Evolutionary conservation across 2,113 vertebrate genomes (phyloP), one percentile per base, ranked within the genome.

Genomic region (Calidris pugnax): DNA sequence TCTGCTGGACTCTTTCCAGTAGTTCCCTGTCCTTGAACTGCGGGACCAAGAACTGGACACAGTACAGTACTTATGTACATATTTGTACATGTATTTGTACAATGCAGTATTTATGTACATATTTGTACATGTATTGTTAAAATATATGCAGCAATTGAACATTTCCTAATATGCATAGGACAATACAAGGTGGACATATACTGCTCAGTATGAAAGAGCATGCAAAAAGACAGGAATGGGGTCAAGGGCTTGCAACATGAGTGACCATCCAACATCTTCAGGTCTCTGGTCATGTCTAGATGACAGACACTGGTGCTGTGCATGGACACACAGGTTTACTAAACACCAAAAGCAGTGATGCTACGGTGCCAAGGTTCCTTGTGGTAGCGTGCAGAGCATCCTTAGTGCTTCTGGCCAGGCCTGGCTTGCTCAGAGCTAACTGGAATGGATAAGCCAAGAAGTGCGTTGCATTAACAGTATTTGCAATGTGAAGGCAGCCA

Each of bases 331-430:
- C 6, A 63, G 27, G 23, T 16, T 89, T 77, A 41, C 73, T 80
- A 45, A 69, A 27, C 55, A 48, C 17, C 12, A 62, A 57, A 51
- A 84, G 2, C 9, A 21, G 27, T 39, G 55, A 7, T 48, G 37
- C 19, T 48, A 14, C 37, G 45, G 37, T 16, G 37, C 10, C 53
- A 78, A 24, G 6, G n/a, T 32, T 78, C 50, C 27, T 45, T 0
- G 0, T 28, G 30, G 17, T 7, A 51, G 47, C 1, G 0, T 41
- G 12, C 0, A 3, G 48, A 45, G 41, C 35, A 41, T 16, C 22
- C 26, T 67, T 45, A 47, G 26, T 0, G 1, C 20, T 76, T 73
- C 76, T 68, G 15, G 8, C 19, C 19, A 6, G 50, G 9, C 10
- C 26, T 39, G 10, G 20, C n/a, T 87, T 47, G 14, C 30, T 60